Base-by-base conservation (phyloP, 2,888 invertebrate genomes). In the Slavum lentiscoides region DNA sequence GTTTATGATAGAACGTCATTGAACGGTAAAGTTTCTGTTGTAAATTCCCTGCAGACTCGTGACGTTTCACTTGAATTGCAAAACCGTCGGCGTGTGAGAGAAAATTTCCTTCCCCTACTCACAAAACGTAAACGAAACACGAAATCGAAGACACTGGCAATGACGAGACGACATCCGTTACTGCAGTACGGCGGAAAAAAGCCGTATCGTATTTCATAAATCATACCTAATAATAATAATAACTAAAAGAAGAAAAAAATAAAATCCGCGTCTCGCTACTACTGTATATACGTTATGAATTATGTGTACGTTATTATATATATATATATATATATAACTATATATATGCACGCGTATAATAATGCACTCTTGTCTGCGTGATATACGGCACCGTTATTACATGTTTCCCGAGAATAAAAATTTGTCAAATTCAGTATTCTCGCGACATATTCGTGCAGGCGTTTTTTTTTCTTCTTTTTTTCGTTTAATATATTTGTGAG, bases 351-450 rank as follows among this genome's bases (percentile, higher is more conserved):
- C 4, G 8, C 39, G 3, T 15, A 7, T 17, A 39, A 37, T 43
- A 43, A 66, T 66, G 43, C 37, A 21, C 43, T 43, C 58, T 30
- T 15, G 23, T 43, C 13, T 13, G 13, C 13, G 43, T n/a, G 43
- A 49, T 15, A 15, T 58, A 67, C 30, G 30, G 43, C 43, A 43
- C 21, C 11, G 17, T 39, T 39, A 39, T 66, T 66, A 74, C n/a
- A n/a, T 66, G 55, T 59, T 76, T 76, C 67, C 30, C 66, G 59
- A 30, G 43, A 67, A 43, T 59, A 43, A 75, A 30, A 75, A 75
- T 75, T 58, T 49, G 39, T 67, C 59, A 67, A 75, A 58, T 58
- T 67, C 43, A 43, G 8, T n/a, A 39, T 23, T 53, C 7, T 19
- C 58, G 8, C 6, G 55, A 67, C 66, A 23, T 67, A 49, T 62